phyloP scores from a whole-genome alignment of 2,113 vertebrate species.

The Ictalurus punctatus region DNA sequence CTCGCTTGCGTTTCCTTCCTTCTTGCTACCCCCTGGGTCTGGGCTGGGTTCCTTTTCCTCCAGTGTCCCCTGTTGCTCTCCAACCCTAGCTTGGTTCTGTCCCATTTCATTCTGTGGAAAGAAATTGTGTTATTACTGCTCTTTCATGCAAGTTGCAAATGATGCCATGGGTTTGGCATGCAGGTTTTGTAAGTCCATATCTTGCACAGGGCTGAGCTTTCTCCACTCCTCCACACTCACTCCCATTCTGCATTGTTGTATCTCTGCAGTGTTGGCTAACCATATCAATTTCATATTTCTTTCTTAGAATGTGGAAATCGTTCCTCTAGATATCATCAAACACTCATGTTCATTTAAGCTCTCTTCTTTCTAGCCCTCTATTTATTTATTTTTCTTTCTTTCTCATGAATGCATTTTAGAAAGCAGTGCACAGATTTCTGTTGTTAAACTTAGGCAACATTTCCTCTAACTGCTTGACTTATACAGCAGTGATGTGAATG shows the following conservation, averaged over 20 bases:
- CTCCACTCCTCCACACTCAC: slow-evolving; percentile 34
- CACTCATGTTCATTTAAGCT: not conserved
- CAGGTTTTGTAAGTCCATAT: slow-evolving; percentile 42
- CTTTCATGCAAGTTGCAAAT: slow-evolving; percentile 32
- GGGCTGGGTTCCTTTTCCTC: slow-evolving; percentile 51
- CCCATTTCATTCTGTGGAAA: slow-evolving; percentile 74
- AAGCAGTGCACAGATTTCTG: not conserved
- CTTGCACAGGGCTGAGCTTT: slow-evolving; percentile 32
- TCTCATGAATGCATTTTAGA: not conserved
- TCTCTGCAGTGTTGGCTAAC: slow-evolving; percentile 6
- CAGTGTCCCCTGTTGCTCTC: slow-evolving; percentile 51
- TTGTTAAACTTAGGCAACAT: not conserved
- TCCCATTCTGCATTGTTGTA: slow-evolving; percentile 13
- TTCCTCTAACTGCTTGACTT: not conserved
- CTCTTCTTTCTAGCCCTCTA: not conserved
- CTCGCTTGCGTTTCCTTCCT: slow-evolving; percentile 59
- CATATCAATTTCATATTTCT: slow-evolving; percentile 4
- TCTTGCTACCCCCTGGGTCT: slow-evolving; percentile 55
- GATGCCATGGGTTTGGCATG: slow-evolving; percentile 54
- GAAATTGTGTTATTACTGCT: slow-evolving; percentile 47
- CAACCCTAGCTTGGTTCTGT: slow-evolving; percentile 72
- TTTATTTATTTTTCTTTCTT: not conserved
- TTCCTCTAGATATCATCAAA: not conserved
- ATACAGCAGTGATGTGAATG: not conserved
- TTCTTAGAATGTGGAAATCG: not conserved